A percentile compares a stretch with the other conserved stretches of the same genome.
Evolutionary conservation across 2,888 invertebrate genomes (phyloP).

Genomic region (Eumacrocentrus americanus): DNA sequence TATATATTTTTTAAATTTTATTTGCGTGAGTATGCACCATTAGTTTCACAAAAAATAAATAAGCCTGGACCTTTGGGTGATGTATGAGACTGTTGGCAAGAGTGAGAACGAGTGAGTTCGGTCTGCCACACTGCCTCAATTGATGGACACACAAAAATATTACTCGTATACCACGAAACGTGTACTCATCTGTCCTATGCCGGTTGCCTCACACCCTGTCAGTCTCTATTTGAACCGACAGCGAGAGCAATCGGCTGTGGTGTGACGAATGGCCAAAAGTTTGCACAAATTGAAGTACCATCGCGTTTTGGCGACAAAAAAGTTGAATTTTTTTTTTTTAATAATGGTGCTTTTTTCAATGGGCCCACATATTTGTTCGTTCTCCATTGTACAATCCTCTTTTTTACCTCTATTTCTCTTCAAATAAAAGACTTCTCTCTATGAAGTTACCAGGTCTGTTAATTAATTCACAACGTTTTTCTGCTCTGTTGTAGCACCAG

Average conservation of each 20-base stretch:
- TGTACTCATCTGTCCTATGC: not conserved
- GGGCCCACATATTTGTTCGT: too few relatives aligned
- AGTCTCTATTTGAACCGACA: not conserved
- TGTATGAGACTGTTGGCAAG: not conserved
- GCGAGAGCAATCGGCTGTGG: not conserved
- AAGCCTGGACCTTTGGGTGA: not conserved
- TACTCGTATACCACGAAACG: not conserved
- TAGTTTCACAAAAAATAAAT: not conserved
- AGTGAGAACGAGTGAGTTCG: not conserved
- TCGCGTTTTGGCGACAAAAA: too few relatives aligned
- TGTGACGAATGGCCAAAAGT: not conserved
- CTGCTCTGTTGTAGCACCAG: conserved; percentile 51
- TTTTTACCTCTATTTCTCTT: too few relatives aligned
- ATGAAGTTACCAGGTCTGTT: too few relatives aligned
- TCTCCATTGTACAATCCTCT: too few relatives aligned
- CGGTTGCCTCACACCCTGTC: not conserved
- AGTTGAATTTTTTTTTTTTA: too few relatives aligned
- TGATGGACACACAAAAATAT: not conserved
- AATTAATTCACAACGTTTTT: too few relatives aligned
- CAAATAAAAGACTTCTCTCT: too few relatives aligned
- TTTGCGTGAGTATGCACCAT: too few relatives aligned
- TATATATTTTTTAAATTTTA: not conserved
- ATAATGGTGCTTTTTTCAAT: too few relatives aligned
- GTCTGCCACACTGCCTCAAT: not conserved
- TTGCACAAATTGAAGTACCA: not conserved